Evolutionary conservation across 2,113 vertebrate genomes (phyloP).

Genomic region (Plecotus auritus): DNA sequence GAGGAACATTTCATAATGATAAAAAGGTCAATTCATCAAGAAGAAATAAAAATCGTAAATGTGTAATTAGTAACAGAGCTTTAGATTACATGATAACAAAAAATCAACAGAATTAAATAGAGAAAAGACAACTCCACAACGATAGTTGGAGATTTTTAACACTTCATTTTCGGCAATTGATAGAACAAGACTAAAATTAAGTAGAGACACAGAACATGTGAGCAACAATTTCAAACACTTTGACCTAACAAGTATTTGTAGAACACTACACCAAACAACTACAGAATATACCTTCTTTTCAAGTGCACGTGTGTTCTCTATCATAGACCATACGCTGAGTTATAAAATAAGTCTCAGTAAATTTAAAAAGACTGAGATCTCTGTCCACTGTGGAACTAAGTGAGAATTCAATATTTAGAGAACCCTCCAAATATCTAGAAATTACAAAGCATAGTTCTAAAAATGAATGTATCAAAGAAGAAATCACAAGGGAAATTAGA

Average conservation of each 20-base stretch:
- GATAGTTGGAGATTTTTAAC: background rate
- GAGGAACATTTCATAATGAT: background rate
- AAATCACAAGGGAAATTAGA: background rate
- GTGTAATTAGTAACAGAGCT: background rate
- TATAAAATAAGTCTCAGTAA: background rate
- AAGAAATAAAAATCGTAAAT: background rate
- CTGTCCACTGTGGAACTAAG: background rate
- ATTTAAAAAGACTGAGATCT: background rate
- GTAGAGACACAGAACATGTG: background rate
- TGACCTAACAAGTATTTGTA: background rate
- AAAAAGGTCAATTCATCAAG: background rate
- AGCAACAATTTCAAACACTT: background rate
- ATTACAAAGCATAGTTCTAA: background rate
- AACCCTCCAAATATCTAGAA: background rate
- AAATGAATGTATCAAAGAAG: background rate
- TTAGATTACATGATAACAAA: background rate
- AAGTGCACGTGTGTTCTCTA: background rate
- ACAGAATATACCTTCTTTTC: background rate
- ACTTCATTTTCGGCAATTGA: background rate
- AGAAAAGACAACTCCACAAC: background rate
- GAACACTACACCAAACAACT: background rate
- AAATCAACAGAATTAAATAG: background rate
- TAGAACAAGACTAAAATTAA: background rate
- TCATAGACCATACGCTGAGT: background rate
- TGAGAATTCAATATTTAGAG: background rate